These are phyloP conservation scores for Eutrigla gurnardus DNA, from an alignment of 2,797 vertebrate species.

Conservation along the genomic window DNA sequence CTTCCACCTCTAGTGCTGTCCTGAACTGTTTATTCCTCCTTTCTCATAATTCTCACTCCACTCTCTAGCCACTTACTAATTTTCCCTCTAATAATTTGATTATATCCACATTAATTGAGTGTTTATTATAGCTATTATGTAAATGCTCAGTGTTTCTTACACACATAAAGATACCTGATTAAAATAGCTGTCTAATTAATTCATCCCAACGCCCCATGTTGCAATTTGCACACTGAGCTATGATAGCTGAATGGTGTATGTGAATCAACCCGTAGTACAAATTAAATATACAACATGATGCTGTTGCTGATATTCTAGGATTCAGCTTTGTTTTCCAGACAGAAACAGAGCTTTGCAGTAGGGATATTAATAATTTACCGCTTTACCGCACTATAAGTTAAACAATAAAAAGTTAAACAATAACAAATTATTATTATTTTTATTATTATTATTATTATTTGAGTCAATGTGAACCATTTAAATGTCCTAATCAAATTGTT, in stretches of 20 bases:
- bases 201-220: no score
- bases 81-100: background rate
- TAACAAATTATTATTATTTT: no score
- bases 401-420: no score
- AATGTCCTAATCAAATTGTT: background rate
- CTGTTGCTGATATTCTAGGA: no score
- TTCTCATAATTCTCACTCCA: conserved; percentile 12
- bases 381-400: no score
- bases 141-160: background rate
- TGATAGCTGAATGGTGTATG: background rate
- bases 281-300: no score
- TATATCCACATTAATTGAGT: background rate
- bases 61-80: background rate
- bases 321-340: no score
- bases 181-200: background rate
- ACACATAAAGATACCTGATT: background rate
- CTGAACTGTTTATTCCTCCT: conserved; percentile 31
- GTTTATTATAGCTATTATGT: background rate
- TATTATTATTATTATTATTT: no score
- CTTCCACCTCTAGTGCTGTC: conserved; percentile 13
- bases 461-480: background rate
- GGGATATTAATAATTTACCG: no score
- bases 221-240: background rate
- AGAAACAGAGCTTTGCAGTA: no score
- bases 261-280: background rate